Evolutionary conservation across 2,113 vertebrate species (phyloP).

Genomic region (Cercopithecus mona): DNA sequence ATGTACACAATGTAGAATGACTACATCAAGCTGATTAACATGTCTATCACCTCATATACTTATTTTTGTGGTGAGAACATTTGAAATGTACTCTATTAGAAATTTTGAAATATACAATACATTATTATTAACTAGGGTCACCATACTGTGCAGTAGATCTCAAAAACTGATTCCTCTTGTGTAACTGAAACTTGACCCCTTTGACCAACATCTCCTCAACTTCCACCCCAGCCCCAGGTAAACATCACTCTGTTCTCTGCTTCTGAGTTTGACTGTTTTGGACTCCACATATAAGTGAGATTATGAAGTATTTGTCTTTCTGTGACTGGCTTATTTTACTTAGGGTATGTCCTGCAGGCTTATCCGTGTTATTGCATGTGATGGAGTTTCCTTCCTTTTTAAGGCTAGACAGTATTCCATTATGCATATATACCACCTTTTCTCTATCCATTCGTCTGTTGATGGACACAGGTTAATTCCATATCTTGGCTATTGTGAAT

Average conservation of each 20-base stretch:
- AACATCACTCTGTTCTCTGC: not conserved
- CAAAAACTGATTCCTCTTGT: not conserved
- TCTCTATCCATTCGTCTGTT: not conserved
- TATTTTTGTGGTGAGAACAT: not conserved
- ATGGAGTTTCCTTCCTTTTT: not conserved
- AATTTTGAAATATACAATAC: not conserved
- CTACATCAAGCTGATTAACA: not conserved
- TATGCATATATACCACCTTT: not conserved
- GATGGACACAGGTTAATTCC: not conserved
- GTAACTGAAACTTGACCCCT: not conserved
- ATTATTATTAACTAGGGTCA: not conserved
- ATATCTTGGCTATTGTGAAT: not conserved
- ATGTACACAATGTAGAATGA: not conserved
- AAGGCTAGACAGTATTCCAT: not conserved
- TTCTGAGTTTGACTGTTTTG: not conserved
- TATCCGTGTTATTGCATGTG: not conserved
- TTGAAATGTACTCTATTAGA: not conserved
- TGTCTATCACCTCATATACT: not conserved
- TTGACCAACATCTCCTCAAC: not conserved
- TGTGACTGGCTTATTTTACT: not conserved
- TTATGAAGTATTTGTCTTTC: not conserved
- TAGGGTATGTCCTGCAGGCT: not conserved
- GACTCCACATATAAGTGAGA: not conserved
- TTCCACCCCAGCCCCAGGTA: not conserved
- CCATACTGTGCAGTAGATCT: not conserved